These are phyloP conservation scores for Zophobas atratus DNA, from an alignment of 1,140 invertebrate species.

Conservation along the genomic window DNA sequence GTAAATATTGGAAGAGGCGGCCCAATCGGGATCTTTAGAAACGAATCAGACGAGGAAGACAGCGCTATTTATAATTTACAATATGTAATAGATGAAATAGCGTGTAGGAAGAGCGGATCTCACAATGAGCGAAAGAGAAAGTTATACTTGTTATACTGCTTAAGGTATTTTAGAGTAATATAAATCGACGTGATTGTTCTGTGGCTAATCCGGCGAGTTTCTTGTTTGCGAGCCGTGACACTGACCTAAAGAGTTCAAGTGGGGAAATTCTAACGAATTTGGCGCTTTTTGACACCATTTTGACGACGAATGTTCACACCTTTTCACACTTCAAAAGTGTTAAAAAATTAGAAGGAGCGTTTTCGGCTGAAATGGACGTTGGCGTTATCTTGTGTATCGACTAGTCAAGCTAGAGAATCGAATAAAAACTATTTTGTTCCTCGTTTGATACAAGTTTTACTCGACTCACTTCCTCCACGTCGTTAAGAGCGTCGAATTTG, in stretches of 20 bases:
- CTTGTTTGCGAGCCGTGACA: conserved; percentile 9
- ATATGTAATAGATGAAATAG: background rate
- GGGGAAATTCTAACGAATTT: no score
- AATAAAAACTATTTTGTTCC: no score
- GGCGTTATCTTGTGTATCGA: no score
- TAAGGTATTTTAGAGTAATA: background rate
- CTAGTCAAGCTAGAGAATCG: no score
- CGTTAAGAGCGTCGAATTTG: no score
- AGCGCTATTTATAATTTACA: background rate
- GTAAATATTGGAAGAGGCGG: conserved; percentile 2
- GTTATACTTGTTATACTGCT: background rate
- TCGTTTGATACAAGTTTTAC: no score
- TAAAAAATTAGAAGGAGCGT: no score
- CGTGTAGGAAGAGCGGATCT: conserved; percentile 14
- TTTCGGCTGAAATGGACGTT: no score
- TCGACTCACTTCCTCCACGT: no score
- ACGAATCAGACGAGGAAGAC: background rate
- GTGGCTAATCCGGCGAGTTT: background rate
- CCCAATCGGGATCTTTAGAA: conserved; percentile 6
- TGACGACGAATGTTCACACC: no score
- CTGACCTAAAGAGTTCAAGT: background rate
- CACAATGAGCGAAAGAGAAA: conserved; percentile 20
- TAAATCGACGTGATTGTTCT: conserved; percentile 9
- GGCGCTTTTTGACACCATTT: no score
- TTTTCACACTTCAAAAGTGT: no score